Evolutionary conservation across 2,113 vertebrate genomes (phyloP), one percentile per base, ranked within the genome.

Genomic region (Tachysurus fulvidraco): DNA sequence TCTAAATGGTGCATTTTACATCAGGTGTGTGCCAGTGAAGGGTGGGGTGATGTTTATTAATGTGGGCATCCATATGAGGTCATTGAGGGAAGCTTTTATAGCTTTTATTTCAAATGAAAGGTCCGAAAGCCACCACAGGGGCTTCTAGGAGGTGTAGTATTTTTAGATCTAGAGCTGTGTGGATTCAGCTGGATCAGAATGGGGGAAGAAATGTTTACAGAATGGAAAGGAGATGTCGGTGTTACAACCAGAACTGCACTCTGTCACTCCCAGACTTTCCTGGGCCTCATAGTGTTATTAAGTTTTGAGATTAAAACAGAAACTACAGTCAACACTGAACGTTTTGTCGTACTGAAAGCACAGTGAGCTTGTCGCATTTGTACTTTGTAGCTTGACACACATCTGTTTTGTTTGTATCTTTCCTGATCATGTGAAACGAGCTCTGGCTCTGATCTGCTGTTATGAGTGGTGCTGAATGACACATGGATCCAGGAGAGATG

Each of bases 21-120:
- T 67, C 64, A 30, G 41, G 23, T 30, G 21, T 30, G n/a, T 11
- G 21, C 30, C 54, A 52, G 30, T 65, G 30, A 59, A 76, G 57
- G 44, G n/a, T 30, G 80, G 69, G 41, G 23, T 50, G 23, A 28
- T 17, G 73, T 78, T 84, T 59, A 44, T 41, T 46, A 64, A 86
- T 73, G 76, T 36, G 55, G 59, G 17, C 5, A 1, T 59, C 54
- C 87, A 82, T 57, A 84, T 77, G 73, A 36, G 59, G 41, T 84
- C 73, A 60, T 90, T 83, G 28, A 12, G 55, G 52, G 55, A 55
- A 84, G 55, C 57, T 91, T 84, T 78, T 44, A 60, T 57, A 1
- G 21, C 44, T n/a, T 89, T 52, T 46, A 86, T 87, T 84, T 84
- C 17, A 59, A 59, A 57, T 81, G 59, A 86, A 52, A 76, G 54